Conservation (phyloP, 1,140 invertebrate genomes). For the Sinella curviseta region DNA sequence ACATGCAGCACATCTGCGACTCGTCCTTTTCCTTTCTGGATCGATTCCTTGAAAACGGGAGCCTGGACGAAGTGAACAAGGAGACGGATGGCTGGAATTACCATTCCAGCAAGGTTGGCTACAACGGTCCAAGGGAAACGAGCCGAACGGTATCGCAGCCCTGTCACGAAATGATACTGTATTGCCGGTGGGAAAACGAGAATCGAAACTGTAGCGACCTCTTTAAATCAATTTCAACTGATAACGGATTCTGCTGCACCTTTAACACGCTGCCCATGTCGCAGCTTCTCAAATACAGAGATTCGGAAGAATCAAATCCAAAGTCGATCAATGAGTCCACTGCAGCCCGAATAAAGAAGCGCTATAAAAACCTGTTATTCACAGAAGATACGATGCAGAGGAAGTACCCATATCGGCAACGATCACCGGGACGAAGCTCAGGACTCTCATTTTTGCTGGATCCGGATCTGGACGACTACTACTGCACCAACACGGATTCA, state of each 20-base stretch:
- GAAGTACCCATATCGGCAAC: neutral
- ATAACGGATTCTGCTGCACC: constrained; percentile 78
- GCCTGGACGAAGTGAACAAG: too few relatives aligned
- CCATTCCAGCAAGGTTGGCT: too few relatives aligned
- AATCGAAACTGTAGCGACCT: neutral
- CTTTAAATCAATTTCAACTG: constrained; percentile 68
- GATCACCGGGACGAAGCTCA: neutral
- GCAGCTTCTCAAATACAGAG: constrained; percentile 28
- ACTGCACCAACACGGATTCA: constrained; percentile 42
- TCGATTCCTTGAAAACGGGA: too few relatives aligned
- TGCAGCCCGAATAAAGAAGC: neutral
- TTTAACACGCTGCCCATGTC: constrained; percentile 64
- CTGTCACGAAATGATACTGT: too few relatives aligned
- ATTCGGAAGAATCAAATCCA: too few relatives aligned
- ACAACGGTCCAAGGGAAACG: too few relatives aligned
- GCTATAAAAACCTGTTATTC: neutral
- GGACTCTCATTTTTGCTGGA: constrained; percentile 52
- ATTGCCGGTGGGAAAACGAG: too few relatives aligned
- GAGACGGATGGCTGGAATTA: too few relatives aligned
- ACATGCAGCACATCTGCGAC: too few relatives aligned
- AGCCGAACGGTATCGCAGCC: too few relatives aligned
- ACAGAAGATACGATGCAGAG: neutral
- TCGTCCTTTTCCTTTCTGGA: too few relatives aligned
- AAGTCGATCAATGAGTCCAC: neutral
- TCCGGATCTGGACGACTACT: constrained; percentile 45